phyloP scores from a whole-genome alignment of 2,113 vertebrate species.

The Passer domesticus region DNA sequence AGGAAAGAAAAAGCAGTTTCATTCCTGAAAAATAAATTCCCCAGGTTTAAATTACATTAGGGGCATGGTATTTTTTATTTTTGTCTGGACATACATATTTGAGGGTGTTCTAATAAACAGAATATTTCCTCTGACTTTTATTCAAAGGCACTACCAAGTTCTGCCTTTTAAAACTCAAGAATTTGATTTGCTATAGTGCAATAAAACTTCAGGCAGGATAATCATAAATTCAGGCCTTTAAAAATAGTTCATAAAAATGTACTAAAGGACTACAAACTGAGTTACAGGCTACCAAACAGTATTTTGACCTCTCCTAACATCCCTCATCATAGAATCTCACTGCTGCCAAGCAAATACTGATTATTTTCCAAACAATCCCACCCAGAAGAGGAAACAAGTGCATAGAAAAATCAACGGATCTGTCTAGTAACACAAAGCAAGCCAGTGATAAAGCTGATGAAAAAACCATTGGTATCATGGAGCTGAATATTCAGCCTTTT shows the following conservation, averaged over 20 bases:
- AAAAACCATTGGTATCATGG: neutral
- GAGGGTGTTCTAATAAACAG: neutral
- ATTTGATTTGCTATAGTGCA: slow-evolving; percentile 8
- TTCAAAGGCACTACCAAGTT: neutral
- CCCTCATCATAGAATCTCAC: neutral
- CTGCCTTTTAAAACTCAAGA: neutral
- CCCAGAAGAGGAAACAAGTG: neutral
- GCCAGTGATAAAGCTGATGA: neutral
- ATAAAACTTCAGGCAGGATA: slow-evolving; percentile 7
- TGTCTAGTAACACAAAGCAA: neutral
- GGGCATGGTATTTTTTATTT: neutral
- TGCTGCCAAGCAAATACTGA: neutral
- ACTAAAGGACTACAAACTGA: neutral
- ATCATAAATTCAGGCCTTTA: neutral
- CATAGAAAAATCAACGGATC: neutral
- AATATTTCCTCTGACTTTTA: neutral
- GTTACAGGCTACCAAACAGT: neutral
- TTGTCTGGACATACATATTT: neutral
- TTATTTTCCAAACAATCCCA: neutral
- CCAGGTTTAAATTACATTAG: neutral
- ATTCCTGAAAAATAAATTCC: neutral
- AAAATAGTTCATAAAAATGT: slow-evolving; percentile 13
- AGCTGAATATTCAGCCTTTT: neutral
- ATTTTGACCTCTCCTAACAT: neutral
- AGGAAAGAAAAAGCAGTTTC: neutral